Conservation (phyloP, 2,113 vertebrate species). For the Perca flavescens region DNA sequence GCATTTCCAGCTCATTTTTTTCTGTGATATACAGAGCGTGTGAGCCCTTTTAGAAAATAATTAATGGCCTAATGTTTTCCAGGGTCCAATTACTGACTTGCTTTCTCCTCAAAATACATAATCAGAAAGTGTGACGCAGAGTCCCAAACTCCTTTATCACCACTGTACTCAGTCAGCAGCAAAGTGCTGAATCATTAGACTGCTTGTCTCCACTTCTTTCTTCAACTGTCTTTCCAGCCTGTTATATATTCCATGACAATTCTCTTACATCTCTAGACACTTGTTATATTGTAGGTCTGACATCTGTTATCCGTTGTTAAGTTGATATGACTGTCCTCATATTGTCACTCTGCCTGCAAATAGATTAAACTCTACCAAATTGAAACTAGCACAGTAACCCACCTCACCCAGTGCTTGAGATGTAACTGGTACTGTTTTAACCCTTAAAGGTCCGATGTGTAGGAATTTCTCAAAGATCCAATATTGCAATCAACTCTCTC, state of each 20-base stretch:
- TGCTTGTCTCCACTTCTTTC: slow-evolving; percentile 12
- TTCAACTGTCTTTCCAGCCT: slow-evolving; percentile 3
- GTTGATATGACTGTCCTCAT: neutral
- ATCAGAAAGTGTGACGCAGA: slow-evolving; percentile 56
- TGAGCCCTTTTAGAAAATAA: slow-evolving; percentile 58
- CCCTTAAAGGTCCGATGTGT: neutral
- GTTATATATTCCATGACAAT: slow-evolving; percentile 24
- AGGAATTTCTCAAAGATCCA: no score
- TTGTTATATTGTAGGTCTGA: slow-evolving; percentile 13
- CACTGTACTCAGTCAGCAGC: slow-evolving; percentile 23
- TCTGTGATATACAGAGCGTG: slow-evolving; percentile 23
- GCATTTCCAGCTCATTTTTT: slow-evolving; percentile 61
- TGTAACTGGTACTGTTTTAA: slow-evolving; percentile 13
- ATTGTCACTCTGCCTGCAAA: neutral
- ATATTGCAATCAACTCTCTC: no score
- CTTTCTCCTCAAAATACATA: slow-evolving; percentile 58
- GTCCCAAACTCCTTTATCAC: slow-evolving; percentile 43
- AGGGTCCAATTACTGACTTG: slow-evolving; percentile 60
- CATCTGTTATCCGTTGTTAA: neutral
- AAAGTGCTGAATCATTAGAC: slow-evolving; percentile 33
- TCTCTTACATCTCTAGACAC: neutral
- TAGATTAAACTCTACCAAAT: slow-evolving; percentile 16
- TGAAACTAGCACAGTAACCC: neutral
- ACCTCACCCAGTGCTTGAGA: neutral
- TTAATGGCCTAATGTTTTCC: slow-evolving; percentile 70